Base-by-base conservation (phyloP, 2,797 vertebrate species). In the Heteromormyrus szaboi region DNA sequence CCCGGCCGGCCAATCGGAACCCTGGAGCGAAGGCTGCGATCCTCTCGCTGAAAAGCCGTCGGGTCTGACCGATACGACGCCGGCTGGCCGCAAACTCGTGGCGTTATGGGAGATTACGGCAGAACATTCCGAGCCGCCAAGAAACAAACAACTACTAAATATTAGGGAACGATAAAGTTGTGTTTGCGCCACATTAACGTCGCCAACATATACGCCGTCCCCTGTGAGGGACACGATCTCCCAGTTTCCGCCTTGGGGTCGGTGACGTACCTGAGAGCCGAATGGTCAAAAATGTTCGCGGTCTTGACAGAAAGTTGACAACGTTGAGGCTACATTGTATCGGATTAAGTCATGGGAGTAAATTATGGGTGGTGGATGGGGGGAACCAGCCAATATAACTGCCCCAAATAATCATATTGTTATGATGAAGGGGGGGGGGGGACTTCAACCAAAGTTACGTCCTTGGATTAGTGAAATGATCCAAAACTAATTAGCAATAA, bases 11-110 rank as follows among this genome's bases (percentile, higher is more conserved):
- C 89, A 90, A 91, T 53, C 37, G 81, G 53, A 87, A 48, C 12
- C 46, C 51, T 12, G 65, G 92, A 91, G 93, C 92, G 94, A 93
- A 94, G 91, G 92, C 89, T 91, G 81, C 79, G 17, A 72, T 72
- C 65, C 46, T 48, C 89, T 54, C 37, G 19, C 84, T 1, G 48
- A n/a, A 12, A 33, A 17, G 46, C 84, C 8, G 59, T 17, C 25
- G 9, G 11, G 46, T 54, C 46, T 29, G 50, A 22, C 25, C 25
- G 14, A 17, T 48, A 48, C n/a, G 17, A 3, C 7, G 37, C 4
- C 59, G 8, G 9, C 22, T 25, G 0, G 11, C 65, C 5, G 29
- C 25, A 72, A 12, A 33, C 65, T 17, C 33, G 29, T 1, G 25
- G 0, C 4, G 65, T 12, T 6, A 33, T 29, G 68, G 29, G 12